Evolutionary conservation across 2,113 vertebrate species (phyloP).

Genomic region (Solea senegalensis): DNA sequence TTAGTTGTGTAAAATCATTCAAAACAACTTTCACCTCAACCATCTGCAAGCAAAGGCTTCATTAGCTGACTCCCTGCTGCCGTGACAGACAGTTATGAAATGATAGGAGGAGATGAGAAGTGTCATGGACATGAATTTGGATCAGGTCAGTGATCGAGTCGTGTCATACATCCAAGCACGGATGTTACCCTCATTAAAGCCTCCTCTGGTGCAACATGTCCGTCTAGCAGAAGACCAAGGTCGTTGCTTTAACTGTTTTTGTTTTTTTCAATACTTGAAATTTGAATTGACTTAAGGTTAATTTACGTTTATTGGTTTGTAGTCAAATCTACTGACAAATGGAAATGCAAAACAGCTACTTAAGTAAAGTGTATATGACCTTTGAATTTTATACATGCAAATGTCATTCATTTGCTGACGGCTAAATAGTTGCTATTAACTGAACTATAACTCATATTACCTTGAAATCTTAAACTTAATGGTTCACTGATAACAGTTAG

Average conservation of each 20-base stretch:
- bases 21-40: too few relatives aligned
- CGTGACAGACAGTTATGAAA: not conserved
- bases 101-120: not conserved
- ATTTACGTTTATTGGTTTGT: too few relatives aligned
- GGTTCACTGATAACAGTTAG: too few relatives aligned
- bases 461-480: too few relatives aligned
- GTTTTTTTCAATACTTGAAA: conserved; percentile 5
- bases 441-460: too few relatives aligned
- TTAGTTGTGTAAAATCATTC: too few relatives aligned
- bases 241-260: too few relatives aligned
- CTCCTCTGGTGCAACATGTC: not conserved
- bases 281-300: conserved; percentile 2
- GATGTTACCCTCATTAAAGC: conserved; percentile 1
- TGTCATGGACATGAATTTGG: not conserved
- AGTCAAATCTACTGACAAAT: too few relatives aligned
- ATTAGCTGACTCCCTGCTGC: not conserved
- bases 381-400: conserved; percentile 6
- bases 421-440: too few relatives aligned
- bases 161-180: not conserved
- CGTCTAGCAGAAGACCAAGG: not conserved
- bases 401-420: not conserved
- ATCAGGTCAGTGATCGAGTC: not conserved
- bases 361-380: conserved; percentile 4
- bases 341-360: not conserved
- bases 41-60: too few relatives aligned